Evolutionary conservation across 2,113 vertebrate species (phyloP).

Genomic region (Cyanocitta stelleri): DNA sequence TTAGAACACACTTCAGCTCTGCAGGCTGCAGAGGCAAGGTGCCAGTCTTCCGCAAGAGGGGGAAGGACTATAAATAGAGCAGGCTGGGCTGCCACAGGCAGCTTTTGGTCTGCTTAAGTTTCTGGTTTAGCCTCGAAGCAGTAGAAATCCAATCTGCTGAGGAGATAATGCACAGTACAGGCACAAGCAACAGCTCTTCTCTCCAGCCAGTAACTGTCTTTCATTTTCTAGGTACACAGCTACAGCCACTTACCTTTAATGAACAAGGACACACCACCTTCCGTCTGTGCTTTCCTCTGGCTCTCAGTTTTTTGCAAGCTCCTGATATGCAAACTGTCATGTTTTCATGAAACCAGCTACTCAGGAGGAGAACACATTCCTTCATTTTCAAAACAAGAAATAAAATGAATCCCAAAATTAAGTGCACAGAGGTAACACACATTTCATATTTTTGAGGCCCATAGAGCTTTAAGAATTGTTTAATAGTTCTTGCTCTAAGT

Average conservation of each 20-base stretch:
- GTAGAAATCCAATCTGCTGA: constrained; percentile 47
- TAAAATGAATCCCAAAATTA: background rate
- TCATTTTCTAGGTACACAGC: constrained; percentile 36
- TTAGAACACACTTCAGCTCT: constrained; percentile 32
- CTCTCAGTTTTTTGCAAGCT: background rate
- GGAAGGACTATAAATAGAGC: constrained; percentile 68
- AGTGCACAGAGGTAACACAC: background rate
- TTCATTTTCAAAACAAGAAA: background rate
- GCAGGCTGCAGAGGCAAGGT: constrained; percentile 62
- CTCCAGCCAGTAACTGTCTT: constrained; percentile 44
- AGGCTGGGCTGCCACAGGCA: constrained; percentile 58
- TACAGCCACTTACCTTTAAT: background rate
- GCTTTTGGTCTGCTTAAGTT: constrained; percentile 67
- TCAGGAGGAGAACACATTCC: background rate
- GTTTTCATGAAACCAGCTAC: background rate
- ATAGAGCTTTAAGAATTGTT: background rate
- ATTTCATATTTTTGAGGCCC: background rate
- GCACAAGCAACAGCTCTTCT: constrained; percentile 46
- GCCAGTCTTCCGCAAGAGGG: constrained; percentile 60
- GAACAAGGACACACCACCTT: background rate
- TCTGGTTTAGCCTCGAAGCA: constrained; percentile 43
- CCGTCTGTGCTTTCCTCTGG: background rate
- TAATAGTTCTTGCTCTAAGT: background rate
- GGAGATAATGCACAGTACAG: constrained; percentile 39
- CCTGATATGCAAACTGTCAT: background rate